Percentiles rank a stretch among this genome's conserved stretches.
These are phyloP conservation scores for Helicoverpa zea DNA, from an alignment of 1,140 invertebrate genomes.

Conservation along the genomic window DNA sequence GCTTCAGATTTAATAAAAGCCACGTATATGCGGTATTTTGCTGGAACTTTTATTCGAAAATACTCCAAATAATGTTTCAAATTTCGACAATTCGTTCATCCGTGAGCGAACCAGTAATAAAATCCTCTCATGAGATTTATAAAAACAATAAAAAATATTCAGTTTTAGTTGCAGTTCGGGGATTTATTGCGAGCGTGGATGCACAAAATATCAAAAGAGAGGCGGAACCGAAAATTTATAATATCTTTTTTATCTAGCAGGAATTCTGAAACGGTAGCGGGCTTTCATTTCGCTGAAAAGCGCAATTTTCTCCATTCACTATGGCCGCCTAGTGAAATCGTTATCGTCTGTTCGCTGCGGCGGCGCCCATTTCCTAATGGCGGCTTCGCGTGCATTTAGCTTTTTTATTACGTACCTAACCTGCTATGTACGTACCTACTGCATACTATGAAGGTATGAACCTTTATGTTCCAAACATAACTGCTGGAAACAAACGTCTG, in stretches of 20 bases:
- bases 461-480: conserved; percentile 51
- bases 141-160: conserved; percentile 3
- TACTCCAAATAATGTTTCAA: neutral
- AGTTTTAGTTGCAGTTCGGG: conserved; percentile 18
- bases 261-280: conserved; percentile 73
- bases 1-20: no score
- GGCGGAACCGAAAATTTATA: conserved; percentile 72
- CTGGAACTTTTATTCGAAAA: neutral
- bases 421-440: conserved; percentile 52
- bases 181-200: conserved; percentile 62
- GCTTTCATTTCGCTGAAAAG: conserved; percentile 84
- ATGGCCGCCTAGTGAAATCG: conserved; percentile 79
- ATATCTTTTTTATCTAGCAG: conserved; percentile 76
- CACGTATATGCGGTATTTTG: no score
- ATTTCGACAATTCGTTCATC: neutral
- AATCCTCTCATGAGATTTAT: conserved; percentile 10
- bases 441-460: conserved; percentile 48
- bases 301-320: conserved; percentile 83
- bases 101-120: conserved; percentile 6
- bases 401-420: conserved; percentile 71
- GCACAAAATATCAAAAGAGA: conserved; percentile 60
- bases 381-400: conserved; percentile 77
- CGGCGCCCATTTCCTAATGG: conserved; percentile 82
- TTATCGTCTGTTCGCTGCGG: conserved; percentile 75
- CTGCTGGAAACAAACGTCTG: neutral